A percentile compares a stretch with the other conserved stretches of the same genome.
Evolutionary conservation across 1,140 invertebrate species (phyloP).

Genomic region (Vanessa tameamea): DNA sequence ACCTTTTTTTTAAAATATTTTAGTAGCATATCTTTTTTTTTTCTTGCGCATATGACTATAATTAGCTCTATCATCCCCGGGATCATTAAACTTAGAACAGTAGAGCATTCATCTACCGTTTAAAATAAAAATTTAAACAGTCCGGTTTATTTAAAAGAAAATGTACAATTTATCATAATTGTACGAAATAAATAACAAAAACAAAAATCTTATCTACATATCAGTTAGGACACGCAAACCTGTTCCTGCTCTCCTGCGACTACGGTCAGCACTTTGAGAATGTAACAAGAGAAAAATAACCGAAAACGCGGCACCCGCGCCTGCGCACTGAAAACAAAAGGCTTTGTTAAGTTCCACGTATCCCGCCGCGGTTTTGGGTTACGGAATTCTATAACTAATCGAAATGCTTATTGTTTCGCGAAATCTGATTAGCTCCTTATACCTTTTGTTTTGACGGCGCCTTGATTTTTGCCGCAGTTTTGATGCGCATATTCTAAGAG

Average conservation of each 20-base stretch:
- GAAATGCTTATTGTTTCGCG: constrained; percentile 64
- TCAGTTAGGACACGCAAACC: constrained; percentile 42
- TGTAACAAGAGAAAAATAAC: constrained; percentile 63
- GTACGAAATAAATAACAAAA: constrained; percentile 12
- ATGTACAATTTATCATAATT: neutral
- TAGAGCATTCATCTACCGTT: too few relatives aligned
- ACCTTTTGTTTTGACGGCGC: constrained; percentile 40
- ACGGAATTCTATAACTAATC: constrained; percentile 72
- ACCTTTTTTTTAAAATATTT: neutral
- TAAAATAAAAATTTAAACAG: too few relatives aligned
- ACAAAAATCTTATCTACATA: constrained; percentile 11
- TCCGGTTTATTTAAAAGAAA: neutral
- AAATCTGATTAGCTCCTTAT: constrained; percentile 67
- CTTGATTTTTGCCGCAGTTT: constrained; percentile 40
- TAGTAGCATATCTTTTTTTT: neutral
- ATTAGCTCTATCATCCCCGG: too few relatives aligned
- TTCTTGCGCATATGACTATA: too few relatives aligned
- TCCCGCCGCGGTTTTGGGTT: constrained; percentile 60
- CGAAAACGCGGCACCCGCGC: constrained; percentile 52
- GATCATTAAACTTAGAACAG: too few relatives aligned
- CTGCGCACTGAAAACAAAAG: constrained; percentile 66
- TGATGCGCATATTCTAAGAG: constrained; percentile 13
- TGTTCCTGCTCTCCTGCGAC: constrained; percentile 51
- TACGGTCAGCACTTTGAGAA: constrained; percentile 61
- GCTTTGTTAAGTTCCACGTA: constrained; percentile 76